phyloP scores from a whole-genome alignment of 2,113 vertebrate species.

The Otis tarda region DNA sequence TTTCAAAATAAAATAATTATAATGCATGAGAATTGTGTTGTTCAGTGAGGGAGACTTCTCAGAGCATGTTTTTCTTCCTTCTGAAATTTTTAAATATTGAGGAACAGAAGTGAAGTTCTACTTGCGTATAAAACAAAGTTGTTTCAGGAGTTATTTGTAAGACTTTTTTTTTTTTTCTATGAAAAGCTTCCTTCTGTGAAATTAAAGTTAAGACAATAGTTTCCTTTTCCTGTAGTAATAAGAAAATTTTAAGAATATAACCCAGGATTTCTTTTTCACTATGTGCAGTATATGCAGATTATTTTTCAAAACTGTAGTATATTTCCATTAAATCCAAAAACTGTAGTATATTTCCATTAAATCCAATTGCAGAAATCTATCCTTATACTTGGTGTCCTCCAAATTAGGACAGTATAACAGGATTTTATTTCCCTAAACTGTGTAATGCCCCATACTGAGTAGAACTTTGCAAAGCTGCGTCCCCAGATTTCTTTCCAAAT shows the following conservation, averaged over 20 bases:
- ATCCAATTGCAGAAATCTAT: neutral
- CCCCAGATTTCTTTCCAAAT: neutral
- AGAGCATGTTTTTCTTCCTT: neutral
- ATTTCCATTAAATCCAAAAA: neutral
- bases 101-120: neutral
- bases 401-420: neutral
- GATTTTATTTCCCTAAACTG: neutral
- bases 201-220: neutral
- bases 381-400: neutral
- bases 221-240: neutral
- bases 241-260: neutral
- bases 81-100: neutral
- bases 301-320: neutral
- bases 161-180: neutral
- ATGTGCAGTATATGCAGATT: rapidly evolving
- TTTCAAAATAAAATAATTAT: neutral
- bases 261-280: neutral
- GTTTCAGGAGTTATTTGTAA: neutral
- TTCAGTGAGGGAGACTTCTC: neutral
- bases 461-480: neutral
- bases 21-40: neutral
- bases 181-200: neutral
- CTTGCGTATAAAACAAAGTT: neutral
- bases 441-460: neutral
- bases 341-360: neutral